Base-by-base conservation (phyloP, 2,113 vertebrate genomes). In the Petromus typicus region DNA sequence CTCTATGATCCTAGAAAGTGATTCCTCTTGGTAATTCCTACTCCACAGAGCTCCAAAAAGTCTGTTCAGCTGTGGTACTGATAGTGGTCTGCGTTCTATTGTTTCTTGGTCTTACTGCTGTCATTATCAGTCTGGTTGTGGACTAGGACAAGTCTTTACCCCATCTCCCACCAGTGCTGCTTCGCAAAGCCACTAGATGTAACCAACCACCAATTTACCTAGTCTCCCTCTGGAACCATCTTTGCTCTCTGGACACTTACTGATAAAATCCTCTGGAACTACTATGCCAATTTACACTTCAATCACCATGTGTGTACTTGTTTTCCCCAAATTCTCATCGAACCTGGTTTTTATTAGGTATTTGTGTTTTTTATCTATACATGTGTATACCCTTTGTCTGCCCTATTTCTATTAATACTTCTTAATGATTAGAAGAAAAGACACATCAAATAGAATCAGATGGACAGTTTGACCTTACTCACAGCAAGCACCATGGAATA, bases 191-290 rank as follows among this genome's bases (percentile, higher is more conserved):
- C 66, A 11, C 59, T 25, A 78, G 27, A 82, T 7, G 81, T 3
- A 64, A 82, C 7, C 8, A 12, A 64, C 71, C 51, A 78, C 12
- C 43, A 61, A 43, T 32, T 43, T 71, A 54, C 37, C 54, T 76
- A 45, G 43, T 32, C 51, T 96, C 32, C 34, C 40, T 43, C 43
- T 51, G 17, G 10, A 76, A 64, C 32, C 27, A 59, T 30, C 45
- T 64, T 86, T 84, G 56, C 34, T 81, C 54, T 86, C 69, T 76
- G 84, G 54, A 78, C 57, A 57, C 1, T 71, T 43, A 82, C 10
- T 91, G 37, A 66, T 82, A 93, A 67, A 90, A n/a, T n/a, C 16
- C 27, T 91, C 57, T 75, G 59, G 12, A 93, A 82, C 92, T 5
- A 83, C 16, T 64, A 71, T 16, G 37, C 34, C 13, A 86, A 17